These are phyloP conservation scores for Poeciliopsis presidionis DNA, from an alignment of 2,797 vertebrate genomes.

Conservation along the genomic window DNA sequence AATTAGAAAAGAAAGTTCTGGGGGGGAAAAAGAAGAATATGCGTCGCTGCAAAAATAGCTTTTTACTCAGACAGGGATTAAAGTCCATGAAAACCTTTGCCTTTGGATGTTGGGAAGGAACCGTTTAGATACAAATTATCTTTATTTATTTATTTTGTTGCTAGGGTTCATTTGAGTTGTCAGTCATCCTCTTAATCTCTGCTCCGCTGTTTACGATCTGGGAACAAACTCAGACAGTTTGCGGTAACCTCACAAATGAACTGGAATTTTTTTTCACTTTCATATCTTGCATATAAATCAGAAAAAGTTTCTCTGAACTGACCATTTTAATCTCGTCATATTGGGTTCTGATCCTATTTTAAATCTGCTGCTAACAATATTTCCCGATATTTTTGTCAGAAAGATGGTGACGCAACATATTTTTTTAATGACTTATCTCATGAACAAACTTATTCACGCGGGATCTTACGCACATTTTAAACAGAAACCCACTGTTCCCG, in stretches of 20 bases:
- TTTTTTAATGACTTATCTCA: too few relatives aligned
- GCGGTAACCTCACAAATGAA: background rate
- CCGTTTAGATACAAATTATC: conserved; percentile 12
- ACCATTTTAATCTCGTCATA: background rate
- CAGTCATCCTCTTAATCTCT: conserved; percentile 26
- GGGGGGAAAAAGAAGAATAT: background rate
- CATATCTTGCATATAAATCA: background rate
- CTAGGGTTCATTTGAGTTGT: conserved; percentile 33
- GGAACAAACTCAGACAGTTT: conserved; percentile 4
- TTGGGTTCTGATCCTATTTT: background rate
- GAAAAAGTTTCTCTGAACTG: background rate
- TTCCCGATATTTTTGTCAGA: background rate
- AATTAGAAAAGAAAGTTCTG: conserved; percentile 14
- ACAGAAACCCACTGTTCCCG: background rate
- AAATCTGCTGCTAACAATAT: background rate
- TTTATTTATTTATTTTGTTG: conserved; percentile 28
- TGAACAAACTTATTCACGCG: too few relatives aligned
- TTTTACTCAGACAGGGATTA: conserved; percentile 54
- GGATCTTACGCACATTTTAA: too few relatives aligned
- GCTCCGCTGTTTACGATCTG: conserved; percentile 13
- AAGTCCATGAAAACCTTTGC: conserved; percentile 40
- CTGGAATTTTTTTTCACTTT: background rate
- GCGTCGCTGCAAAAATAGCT: conserved; percentile 44
- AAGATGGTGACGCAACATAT: too few relatives aligned
- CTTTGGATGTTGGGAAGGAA: conserved; percentile 37